phyloP scores from a whole-genome alignment of 2,888 invertebrate genomes.

The Tyria jacobaeae region DNA sequence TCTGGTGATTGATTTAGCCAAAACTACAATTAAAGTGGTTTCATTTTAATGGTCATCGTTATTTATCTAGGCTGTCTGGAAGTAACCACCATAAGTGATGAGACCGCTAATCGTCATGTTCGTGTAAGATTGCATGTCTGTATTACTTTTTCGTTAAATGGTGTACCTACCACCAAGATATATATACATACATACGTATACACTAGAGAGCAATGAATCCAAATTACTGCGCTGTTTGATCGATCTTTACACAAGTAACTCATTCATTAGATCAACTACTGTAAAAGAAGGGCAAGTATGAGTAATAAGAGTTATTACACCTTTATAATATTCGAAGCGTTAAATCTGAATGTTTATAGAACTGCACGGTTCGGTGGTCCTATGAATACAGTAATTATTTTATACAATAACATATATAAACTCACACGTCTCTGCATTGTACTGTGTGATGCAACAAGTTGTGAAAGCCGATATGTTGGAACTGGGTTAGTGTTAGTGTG shows the following conservation, averaged over 20 bases:
- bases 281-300: neutral
- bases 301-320: neutral
- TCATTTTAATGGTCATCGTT: neutral
- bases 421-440: constrained; percentile 52
- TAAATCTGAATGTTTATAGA: neutral
- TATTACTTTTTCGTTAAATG: no score
- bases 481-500: constrained; percentile 79
- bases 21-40: neutral
- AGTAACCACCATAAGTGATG: no score
- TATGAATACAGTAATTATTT: constrained; percentile 36
- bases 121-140: no score
- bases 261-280: no score
- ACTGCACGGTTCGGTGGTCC: neutral
- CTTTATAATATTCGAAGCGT: neutral
- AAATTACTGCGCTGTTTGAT: no score
- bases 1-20: neutral
- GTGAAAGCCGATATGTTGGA: constrained; percentile 81
- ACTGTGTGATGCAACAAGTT: constrained; percentile 70
- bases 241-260: no score
- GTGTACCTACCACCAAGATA: no score
- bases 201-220: no score
- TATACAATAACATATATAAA: constrained; percentile 42
- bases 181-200: no score
- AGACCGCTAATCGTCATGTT: no score
- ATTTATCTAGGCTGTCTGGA: no score